Percentiles rank a stretch among this genome's conserved stretches.
Conservation (phyloP, 2,797 vertebrate species). For the Manis javanica region DNA sequence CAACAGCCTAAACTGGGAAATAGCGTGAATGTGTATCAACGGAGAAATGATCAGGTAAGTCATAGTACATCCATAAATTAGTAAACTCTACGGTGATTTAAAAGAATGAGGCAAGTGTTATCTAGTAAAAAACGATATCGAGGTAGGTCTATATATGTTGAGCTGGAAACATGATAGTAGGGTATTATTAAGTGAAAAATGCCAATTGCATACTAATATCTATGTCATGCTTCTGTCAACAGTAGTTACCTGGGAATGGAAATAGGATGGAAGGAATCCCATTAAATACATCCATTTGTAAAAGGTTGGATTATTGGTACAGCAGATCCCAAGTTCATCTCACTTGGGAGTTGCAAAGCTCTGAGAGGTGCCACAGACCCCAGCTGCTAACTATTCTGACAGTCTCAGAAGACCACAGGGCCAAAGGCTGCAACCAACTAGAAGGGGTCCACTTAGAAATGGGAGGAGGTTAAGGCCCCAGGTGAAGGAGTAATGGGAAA, state of each 20-base stretch:
- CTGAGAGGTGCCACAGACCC: not conserved
- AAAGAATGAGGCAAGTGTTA: not conserved
- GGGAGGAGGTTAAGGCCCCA: not conserved
- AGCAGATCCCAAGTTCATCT: not conserved
- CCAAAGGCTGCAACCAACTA: not conserved
- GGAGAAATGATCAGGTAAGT: not conserved
- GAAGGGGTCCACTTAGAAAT: not conserved
- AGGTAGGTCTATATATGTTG: not conserved
- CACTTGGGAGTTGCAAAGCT: not conserved
- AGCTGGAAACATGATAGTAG: not conserved
- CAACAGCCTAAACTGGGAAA: not conserved
- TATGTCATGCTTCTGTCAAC: not conserved
- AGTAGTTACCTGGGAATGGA: not conserved
- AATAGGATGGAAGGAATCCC: not conserved
- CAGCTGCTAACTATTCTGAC: not conserved
- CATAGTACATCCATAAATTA: not conserved
- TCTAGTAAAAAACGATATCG: not conserved
- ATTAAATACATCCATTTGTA: not conserved
- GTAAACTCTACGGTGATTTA: not conserved
- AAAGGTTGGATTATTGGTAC: fast-evolving
- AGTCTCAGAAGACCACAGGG: not conserved
- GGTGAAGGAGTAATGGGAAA: not conserved
- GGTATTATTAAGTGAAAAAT: not conserved
- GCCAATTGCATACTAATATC: not conserved
- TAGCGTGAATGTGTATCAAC: not conserved